Evolutionary conservation across 1,140 invertebrate species (phyloP), one percentile per base, ranked within the genome.

Genomic region (Panonychus citri): DNA sequence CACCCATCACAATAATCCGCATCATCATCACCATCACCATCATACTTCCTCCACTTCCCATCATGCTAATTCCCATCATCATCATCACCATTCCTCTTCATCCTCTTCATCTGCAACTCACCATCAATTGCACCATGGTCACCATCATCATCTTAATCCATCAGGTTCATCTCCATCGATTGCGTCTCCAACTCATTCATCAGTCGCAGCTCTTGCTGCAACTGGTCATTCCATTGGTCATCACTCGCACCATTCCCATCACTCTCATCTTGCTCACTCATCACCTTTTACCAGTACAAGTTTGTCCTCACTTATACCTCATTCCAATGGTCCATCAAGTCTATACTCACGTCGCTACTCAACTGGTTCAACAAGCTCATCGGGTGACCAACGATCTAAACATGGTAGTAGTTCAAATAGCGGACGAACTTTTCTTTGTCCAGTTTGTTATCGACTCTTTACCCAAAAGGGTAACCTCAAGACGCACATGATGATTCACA

Each of bases 401-500:
- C 52, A 19, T 26, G 42, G 42, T 43, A 5, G 17, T 24, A 19
- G 30, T 34, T 34, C 30, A 34, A 34, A 34, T 34, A 56, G 25
- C 19, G 63, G 56, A n/a, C 64, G 63, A 57, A 61, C 61, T 51
- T 65, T 65, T 55, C 60, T 63, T 24, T 66, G 64, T 53, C 63
- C 60, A 28, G 59, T 65, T 34, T 66, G 64, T 51, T 58, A 64
- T 51, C 62, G 60, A 55, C 57, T 55, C 37, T 66, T 66, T 39
- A 66, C 64, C 21, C 64, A 66, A 55, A 66, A 66, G 60, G 64
- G 64, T 54, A 69, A 66, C 53, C 60, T 69, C 1, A 87, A 67
- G 19, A 66, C 66, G 12, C 76, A 78, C 63, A 68, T 71, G 64
- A 66, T 76, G 58, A 78, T 77, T 58, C 76, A 78, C 65, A 68